Percentiles rank a stretch among this genome's conserved stretches.
phyloP scores from a whole-genome alignment of 2,888 invertebrate genomes.

The Yponomeuta malinellus region DNA sequence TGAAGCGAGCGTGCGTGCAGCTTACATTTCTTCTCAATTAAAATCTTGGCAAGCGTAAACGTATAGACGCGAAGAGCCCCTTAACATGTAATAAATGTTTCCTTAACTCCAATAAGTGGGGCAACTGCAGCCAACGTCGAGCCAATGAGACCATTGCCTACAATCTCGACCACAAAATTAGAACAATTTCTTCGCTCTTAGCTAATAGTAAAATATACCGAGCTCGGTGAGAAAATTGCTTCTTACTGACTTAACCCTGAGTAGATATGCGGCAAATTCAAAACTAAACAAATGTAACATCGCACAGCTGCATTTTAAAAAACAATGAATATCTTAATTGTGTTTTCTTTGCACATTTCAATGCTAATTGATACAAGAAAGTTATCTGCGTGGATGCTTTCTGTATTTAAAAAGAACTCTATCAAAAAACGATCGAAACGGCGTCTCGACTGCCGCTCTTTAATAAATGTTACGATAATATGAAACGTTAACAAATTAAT shows the following conservation, averaged over 20 bases:
- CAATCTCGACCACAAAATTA: slow-evolving; percentile 28
- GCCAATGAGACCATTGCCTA: slow-evolving; percentile 44
- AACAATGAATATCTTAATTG: too few species aligned
- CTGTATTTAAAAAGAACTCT: too few species aligned
- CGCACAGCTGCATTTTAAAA: too few species aligned
- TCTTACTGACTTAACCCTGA: not conserved
- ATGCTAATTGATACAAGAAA: too few species aligned
- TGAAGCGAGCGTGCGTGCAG: slow-evolving; percentile 14
- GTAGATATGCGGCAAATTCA: too few species aligned
- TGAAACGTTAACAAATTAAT: slow-evolving; percentile 44
- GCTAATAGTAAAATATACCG: slow-evolving; percentile 6
- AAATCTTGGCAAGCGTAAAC: slow-evolving; percentile 48
- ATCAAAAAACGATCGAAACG: too few species aligned
- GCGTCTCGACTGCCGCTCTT: too few species aligned
- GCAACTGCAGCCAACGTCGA: slow-evolving; percentile 39
- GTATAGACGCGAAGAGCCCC: slow-evolving; percentile 57
- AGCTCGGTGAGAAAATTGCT: not conserved
- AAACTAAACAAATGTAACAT: too few species aligned
- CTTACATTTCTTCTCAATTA: slow-evolving; percentile 39
- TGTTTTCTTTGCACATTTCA: too few species aligned
- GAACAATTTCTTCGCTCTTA: slow-evolving; percentile 7
- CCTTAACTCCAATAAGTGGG: slow-evolving; percentile 53
- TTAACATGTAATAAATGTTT: slow-evolving; percentile 65
- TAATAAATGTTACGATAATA: not conserved
- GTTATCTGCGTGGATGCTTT: too few species aligned